Conservation (phyloP, 2,113 vertebrate species). For the Calyptomena viridis region DNA sequence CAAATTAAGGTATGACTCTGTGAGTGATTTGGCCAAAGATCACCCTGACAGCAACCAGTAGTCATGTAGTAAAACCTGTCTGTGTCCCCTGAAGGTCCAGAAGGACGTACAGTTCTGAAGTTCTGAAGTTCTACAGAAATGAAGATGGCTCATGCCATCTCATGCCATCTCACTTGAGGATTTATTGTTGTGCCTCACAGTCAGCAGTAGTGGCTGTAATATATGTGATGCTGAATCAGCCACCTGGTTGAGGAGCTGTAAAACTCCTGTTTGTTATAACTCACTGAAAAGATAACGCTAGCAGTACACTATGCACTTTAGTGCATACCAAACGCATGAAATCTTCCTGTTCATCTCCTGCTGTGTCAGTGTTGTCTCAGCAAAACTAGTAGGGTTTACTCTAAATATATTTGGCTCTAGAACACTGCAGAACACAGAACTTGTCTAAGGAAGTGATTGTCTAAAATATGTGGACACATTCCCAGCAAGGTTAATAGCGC, state of each 20-base stretch:
- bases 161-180: not conserved
- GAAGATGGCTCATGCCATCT: too few relatives aligned
- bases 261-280: constrained; percentile 30
- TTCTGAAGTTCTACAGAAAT: too few relatives aligned
- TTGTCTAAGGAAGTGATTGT: not conserved
- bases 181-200: constrained; percentile 19
- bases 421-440: not conserved
- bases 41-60: not conserved
- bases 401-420: not conserved
- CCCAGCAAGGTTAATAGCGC: not conserved
- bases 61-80: not conserved
- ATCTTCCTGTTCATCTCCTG: not conserved
- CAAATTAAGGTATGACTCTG: not conserved
- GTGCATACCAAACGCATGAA: constrained; percentile 12
- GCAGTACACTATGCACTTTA: not conserved
- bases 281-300: constrained; percentile 36
- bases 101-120: not conserved
- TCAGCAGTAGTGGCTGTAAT: constrained; percentile 5
- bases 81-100: not conserved
- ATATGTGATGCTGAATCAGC: constrained; percentile 43
- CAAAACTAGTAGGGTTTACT: not conserved
- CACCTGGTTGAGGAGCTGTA: constrained; percentile 14
- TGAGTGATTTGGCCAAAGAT: not conserved
- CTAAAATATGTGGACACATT: not conserved
- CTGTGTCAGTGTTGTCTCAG: not conserved